Percentiles rank a stretch among this genome's conserved stretches.
Conservation (phyloP, 2,797 vertebrate species). For the Dendrocincla tyrannina region DNA sequence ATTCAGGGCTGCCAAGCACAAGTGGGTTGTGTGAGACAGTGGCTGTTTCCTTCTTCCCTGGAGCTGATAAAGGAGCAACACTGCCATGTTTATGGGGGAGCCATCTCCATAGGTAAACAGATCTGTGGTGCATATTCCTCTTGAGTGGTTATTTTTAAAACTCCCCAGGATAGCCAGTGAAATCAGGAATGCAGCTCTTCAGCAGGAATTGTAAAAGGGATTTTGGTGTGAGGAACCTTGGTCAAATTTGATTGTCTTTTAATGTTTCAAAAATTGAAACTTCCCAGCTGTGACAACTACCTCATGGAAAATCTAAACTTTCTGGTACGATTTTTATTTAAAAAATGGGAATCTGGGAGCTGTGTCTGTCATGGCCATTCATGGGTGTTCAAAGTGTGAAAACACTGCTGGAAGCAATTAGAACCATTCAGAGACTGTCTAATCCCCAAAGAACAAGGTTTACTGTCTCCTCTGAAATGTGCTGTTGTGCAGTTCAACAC, state of each 20-base stretch:
- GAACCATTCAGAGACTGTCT: not conserved
- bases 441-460: not conserved
- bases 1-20: not conserved
- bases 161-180: not conserved
- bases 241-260: not conserved
- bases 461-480: not conserved
- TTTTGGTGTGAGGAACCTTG: not conserved
- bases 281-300: not conserved
- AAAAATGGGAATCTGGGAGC: not conserved
- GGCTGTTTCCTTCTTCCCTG: not conserved
- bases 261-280: not conserved
- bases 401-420: not conserved
- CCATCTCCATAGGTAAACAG: not conserved
- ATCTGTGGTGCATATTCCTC: not conserved
- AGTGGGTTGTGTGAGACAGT: not conserved
- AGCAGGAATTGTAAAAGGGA: not conserved
- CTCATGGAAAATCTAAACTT: not conserved
- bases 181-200: not conserved
- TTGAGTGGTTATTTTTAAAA: not conserved
- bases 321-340: not conserved
- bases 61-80: not conserved
- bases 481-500: not conserved
- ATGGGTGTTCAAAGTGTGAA: not conserved
- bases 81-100: not conserved
- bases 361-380: not conserved